Evolutionary conservation across 2,113 vertebrate genomes (phyloP).

Genomic region (Rhagologus leucostigma): DNA sequence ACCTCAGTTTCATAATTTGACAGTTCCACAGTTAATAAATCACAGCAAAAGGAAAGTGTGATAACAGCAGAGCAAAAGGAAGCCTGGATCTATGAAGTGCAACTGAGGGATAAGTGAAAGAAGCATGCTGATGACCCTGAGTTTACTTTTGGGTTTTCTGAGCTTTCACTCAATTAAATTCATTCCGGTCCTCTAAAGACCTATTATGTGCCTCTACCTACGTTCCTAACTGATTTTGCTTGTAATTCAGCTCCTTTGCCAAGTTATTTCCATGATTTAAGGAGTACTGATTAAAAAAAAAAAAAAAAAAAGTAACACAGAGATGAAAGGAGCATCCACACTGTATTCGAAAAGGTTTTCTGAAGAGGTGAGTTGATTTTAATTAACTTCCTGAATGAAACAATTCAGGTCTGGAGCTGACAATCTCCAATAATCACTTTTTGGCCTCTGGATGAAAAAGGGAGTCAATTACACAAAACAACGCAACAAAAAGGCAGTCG

Average conservation of each 20-base stretch:
- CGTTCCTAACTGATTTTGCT: slow-evolving; percentile 49
- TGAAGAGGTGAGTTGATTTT: slow-evolving; percentile 58
- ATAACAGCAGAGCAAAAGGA: slow-evolving; percentile 55
- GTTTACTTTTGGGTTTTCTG: slow-evolving; percentile 42
- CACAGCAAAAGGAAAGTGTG: slow-evolving; percentile 50
- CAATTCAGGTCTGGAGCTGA: slow-evolving; percentile 53
- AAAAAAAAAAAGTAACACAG: background rate
- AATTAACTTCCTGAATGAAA: slow-evolving; percentile 68
- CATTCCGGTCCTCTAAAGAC: slow-evolving; percentile 49
- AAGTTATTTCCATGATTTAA: slow-evolving; percentile 66
- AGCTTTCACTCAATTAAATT: slow-evolving; percentile 51
- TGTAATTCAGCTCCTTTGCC: slow-evolving; percentile 54
- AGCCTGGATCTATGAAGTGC: slow-evolving; percentile 52
- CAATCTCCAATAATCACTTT: slow-evolving; percentile 59
- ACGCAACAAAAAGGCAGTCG: slow-evolving; percentile 47
- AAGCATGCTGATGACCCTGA: slow-evolving; percentile 21
- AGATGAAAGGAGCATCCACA: slow-evolving; percentile 55
- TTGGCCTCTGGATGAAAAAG: slow-evolving; percentile 55
- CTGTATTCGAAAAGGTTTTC: slow-evolving; percentile 12
- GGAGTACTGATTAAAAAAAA: slow-evolving; percentile 26
- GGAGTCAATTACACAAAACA: slow-evolving; percentile 60
- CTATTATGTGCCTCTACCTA: slow-evolving; percentile 45
- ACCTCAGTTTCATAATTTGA: slow-evolving; percentile 55
- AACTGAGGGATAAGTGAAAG: slow-evolving; percentile 50
- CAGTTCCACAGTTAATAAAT: slow-evolving; percentile 73